These are phyloP conservation scores for Trachurus trachurus DNA, from an alignment of 2,797 vertebrate genomes.

Conservation along the genomic window DNA sequence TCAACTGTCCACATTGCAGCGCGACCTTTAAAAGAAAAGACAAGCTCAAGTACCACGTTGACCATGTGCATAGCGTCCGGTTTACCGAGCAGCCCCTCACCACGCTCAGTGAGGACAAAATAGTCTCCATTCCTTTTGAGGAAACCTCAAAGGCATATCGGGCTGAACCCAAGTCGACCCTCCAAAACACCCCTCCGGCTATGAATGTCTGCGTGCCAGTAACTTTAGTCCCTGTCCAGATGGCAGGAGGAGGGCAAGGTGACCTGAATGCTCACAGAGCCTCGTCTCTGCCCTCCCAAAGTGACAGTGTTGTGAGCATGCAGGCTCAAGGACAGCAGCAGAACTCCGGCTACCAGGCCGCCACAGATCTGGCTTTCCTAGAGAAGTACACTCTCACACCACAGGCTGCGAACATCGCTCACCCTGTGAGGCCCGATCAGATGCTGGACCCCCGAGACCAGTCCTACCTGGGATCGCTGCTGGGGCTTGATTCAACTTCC, in stretches of 20 bases:
- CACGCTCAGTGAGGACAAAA: constrained; percentile 83
- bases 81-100: constrained; percentile 81
- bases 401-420: constrained; percentile 93
- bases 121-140: constrained; percentile 79
- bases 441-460: constrained; percentile 95
- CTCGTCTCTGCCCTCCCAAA: constrained; percentile 73
- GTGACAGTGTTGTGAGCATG: constrained; percentile 72
- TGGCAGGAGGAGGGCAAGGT: constrained; percentile 70
- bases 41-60: constrained; percentile 97
- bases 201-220: constrained; percentile 84
- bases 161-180: constrained; percentile 67
- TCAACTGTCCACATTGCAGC: constrained; percentile 96
- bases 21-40: constrained; percentile 98
- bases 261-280: constrained; percentile 77
- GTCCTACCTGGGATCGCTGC: constrained; percentile 93
- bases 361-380: constrained; percentile 92
- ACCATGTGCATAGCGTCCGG: constrained; percentile 94
- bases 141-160: constrained; percentile 78
- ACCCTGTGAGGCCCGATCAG: constrained; percentile 93
- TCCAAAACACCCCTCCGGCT: constrained; percentile 81
- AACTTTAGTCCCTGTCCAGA: constrained; percentile 82
- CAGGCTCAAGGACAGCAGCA: constrained; percentile 81
- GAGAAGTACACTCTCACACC: constrained; percentile 98
- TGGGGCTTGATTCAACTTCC: constrained; percentile 91
- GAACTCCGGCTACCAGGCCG: constrained; percentile 86